Base-by-base conservation (phyloP, 2,888 invertebrate genomes). In the Lasius platythorax region DNA sequence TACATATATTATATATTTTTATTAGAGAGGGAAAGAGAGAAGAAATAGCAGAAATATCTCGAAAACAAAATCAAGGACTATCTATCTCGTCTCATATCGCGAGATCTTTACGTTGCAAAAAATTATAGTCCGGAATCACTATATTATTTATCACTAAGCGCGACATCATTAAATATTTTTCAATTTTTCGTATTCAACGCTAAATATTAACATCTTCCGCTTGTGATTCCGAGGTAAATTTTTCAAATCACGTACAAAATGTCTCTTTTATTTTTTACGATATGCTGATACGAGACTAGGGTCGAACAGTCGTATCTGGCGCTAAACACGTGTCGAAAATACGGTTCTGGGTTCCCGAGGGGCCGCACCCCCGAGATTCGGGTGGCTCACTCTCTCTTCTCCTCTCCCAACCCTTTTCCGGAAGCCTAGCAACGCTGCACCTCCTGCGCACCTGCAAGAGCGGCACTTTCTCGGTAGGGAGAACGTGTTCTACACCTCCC, bases 401-500 rank as follows among this genome's bases (percentile, higher is more conserved):
- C 30, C 30, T 2, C 8, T n/a, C n/a, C 3, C 11, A 40, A 3
- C 11, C 50, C 46, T n/a, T 53, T 53, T 33, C 64, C 43, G 66
- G 66, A 82, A 82, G 43, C 82, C 82, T 53, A 23, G 78, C 50
- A 53, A 82, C 79, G 53, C 40, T 56, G 78, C 53, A 40, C 64
- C 40, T 82, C 28, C 73, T 68, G 73, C 73, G 66, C 82, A 82
- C 78, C 64, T 72, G 74, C 76, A 82, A 56, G 64, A 73, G 78
- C 76, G 58, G 73, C 66, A 63, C 78, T 40, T 68, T 66, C 73
- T 81, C 83, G 81, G 70, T 63, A 75, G 68, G 84, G 79, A 53
- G 63, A 68, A 70, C 40, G 23, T 70, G 53, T 64, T 87, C 81
- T 85, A 84, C 58, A 84, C 81, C 85, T 56, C 81, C 76, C 37